Conservation (phyloP, 1,140 invertebrate genomes). For the Drosophila suzukii region DNA sequence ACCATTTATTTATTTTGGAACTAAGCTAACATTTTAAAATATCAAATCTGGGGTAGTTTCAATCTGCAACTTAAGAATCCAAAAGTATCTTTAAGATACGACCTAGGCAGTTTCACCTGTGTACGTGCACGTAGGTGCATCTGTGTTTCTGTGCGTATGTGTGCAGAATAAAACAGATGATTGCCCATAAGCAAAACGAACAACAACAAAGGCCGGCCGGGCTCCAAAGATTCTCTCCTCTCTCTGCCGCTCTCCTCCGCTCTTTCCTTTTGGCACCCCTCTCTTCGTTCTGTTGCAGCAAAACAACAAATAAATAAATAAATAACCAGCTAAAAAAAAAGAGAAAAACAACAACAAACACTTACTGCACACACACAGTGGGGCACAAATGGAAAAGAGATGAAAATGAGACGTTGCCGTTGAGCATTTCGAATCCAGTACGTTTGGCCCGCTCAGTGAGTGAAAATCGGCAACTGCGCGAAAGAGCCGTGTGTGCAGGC, state of each 20-base stretch:
- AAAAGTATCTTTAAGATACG: not conserved
- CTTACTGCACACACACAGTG: constrained; percentile 34
- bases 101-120: constrained; percentile 21
- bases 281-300: constrained; percentile 45
- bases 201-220: constrained; percentile 59
- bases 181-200: constrained; percentile 76
- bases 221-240: constrained; percentile 44
- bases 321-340: constrained; percentile 53
- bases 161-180: constrained; percentile 80
- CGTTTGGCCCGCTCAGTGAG: constrained; percentile 37
- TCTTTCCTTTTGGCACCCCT: constrained; percentile 24
- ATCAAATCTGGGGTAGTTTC: not conserved
- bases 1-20: too few relatives aligned
- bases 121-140: constrained; percentile 37
- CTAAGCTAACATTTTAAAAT: too few relatives aligned
- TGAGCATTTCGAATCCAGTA: constrained; percentile 53
- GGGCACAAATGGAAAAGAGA: constrained; percentile 63
- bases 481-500: constrained; percentile 38
- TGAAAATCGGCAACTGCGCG: constrained; percentile 62
- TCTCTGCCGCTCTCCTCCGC: constrained; percentile 29
- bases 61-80: too few relatives aligned
- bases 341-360: constrained; percentile 56
- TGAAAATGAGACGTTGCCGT: constrained; percentile 71
- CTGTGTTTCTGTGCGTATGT: constrained; percentile 32
- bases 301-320: constrained; percentile 76